These are phyloP conservation scores for Mobula hypostoma DNA, from an alignment of 2,113 vertebrate species.

Conservation along the genomic window DNA sequence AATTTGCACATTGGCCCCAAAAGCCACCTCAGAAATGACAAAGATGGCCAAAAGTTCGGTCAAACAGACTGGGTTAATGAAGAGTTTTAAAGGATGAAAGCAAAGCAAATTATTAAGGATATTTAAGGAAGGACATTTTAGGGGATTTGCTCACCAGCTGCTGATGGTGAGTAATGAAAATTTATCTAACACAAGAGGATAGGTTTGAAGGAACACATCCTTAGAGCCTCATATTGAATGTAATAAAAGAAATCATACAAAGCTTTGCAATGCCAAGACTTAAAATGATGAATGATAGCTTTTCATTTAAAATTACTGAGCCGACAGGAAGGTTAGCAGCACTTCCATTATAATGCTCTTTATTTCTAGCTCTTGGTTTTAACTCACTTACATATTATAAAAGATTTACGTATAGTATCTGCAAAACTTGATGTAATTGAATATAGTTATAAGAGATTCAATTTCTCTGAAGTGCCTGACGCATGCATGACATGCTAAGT, in stretches of 20 bases:
- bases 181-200: not conserved
- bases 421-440: not conserved
- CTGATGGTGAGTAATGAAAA: not conserved
- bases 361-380: not conserved
- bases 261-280: not conserved
- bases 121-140: not conserved
- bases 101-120: not conserved
- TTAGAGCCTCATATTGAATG: not conserved
- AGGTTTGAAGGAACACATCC: not conserved
- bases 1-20: no score
- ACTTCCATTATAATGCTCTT: not conserved
- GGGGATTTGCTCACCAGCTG: no score
- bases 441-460: not conserved
- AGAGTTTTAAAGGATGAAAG: not conserved
- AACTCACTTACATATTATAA: not conserved
- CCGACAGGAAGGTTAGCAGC: not conserved
- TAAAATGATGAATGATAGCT: not conserved
- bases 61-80: not conserved
- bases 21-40: no score
- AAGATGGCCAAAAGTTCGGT: not conserved
- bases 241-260: not conserved
- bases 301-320: not conserved
- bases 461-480: constrained; percentile 14
- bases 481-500: not conserved
- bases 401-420: not conserved